Percentiles rank a stretch among this genome's conserved stretches.
These are phyloP conservation scores for Pseudococcus viburni DNA, from an alignment of 2,888 invertebrate genomes.

Conservation along the genomic window DNA sequence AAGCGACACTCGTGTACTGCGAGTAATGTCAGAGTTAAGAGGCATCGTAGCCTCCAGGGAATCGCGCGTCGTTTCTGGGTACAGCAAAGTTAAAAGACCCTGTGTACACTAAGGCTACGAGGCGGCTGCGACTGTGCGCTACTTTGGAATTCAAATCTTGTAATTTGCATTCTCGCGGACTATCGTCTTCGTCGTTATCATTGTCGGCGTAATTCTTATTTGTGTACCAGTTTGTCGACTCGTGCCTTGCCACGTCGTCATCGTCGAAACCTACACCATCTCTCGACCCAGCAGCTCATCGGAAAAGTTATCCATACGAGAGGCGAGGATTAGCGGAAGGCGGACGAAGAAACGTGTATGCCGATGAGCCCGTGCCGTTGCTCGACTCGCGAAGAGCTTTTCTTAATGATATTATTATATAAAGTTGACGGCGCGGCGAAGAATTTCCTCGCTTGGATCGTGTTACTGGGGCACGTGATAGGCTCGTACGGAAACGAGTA, in stretches of 20 bases:
- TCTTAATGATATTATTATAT: conserved; percentile 9
- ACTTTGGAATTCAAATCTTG: conserved; percentile 43
- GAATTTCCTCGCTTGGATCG: neutral
- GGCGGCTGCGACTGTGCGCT: neutral
- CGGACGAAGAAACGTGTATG: neutral
- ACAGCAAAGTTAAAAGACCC: neutral
- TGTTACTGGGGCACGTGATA: neutral
- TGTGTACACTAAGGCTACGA: neutral
- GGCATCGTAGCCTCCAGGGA: neutral
- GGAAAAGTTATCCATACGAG: neutral
- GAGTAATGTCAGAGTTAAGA: neutral
- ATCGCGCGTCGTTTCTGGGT: neutral
- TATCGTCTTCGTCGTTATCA: neutral
- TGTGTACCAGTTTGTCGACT: neutral
- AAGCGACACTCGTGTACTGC: neutral
- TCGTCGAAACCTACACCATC: neutral
- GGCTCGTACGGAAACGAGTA: neutral
- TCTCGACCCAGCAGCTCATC: neutral
- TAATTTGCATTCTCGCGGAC: conserved; percentile 30
- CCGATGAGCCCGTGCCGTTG: neutral
- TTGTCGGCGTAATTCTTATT: conserved; percentile 13
- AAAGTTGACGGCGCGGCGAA: neutral
- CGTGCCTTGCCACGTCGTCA: neutral
- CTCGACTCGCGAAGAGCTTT: neutral
- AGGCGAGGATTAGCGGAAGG: neutral